These are phyloP conservation scores for Polietes domitor DNA, from an alignment of 2,888 invertebrate species.

Conservation along the genomic window DNA sequence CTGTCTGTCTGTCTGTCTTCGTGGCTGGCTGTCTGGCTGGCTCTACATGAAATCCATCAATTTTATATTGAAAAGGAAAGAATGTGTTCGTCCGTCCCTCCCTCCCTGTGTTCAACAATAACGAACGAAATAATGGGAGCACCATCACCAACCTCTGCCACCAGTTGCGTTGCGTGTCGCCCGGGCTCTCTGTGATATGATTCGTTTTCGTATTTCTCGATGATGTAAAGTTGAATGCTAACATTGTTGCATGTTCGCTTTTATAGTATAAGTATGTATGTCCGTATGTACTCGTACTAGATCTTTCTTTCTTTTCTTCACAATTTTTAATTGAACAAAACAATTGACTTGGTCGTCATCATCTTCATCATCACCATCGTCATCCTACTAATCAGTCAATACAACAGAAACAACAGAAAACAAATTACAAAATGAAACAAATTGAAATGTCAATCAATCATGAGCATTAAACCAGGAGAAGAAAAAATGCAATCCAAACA, in stretches of 20 bases:
- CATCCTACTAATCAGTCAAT: neutral
- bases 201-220: too few species aligned
- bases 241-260: slow-evolving; percentile 10
- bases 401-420: neutral
- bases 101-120: neutral
- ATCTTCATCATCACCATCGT: neutral
- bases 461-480: neutral
- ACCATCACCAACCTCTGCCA: neutral
- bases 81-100: neutral
- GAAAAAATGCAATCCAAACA: neutral
- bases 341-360: neutral
- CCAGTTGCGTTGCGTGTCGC: slow-evolving; percentile 5
- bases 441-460: slow-evolving; percentile 13
- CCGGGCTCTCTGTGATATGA: too few species aligned
- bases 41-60: neutral
- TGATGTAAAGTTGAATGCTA: slow-evolving; percentile 3
- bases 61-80: neutral
- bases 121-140: neutral
- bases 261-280: too few species aligned
- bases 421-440: slow-evolving; percentile 11
- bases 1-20: neutral
- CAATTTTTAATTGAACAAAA: slow-evolving; percentile 1
- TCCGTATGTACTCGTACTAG: neutral
- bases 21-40: neutral
- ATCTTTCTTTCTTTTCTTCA: neutral